Conservation (phyloP, 2,113 vertebrate genomes). For the Corydoras sp. region DNA sequence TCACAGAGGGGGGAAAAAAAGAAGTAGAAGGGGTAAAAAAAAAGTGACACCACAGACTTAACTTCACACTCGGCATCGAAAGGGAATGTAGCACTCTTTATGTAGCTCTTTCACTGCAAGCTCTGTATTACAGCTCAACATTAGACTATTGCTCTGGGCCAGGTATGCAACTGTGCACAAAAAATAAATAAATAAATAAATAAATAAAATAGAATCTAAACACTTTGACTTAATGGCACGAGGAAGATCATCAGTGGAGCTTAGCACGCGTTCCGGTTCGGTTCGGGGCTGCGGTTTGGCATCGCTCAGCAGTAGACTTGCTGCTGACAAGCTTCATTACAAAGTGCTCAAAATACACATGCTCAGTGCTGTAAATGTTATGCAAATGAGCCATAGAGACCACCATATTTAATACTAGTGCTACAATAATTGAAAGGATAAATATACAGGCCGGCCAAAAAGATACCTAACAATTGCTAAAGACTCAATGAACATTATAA, state of each 20-base stretch:
- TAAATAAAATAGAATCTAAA: background rate
- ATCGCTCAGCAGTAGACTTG: background rate
- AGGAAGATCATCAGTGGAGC: conserved; percentile 26
- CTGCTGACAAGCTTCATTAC: conserved; percentile 30
- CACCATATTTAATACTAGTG: too few relatives aligned
- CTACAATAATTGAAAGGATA: too few relatives aligned
- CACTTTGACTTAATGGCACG: conserved; percentile 28
- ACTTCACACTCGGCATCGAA: conserved; percentile 66
- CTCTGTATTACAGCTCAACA: conserved; percentile 70
- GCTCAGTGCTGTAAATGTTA: too few relatives aligned
- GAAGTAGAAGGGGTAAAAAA: conserved; percentile 5
- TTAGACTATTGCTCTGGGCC: conserved; percentile 48
- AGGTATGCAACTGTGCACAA: background rate
- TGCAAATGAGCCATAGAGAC: too few relatives aligned
- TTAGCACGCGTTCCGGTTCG: conserved; percentile 15
- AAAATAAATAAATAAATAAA: too few relatives aligned
- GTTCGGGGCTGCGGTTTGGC: conserved; percentile 9
- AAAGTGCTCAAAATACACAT: conserved; percentile 5
- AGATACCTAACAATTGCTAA: too few relatives aligned
- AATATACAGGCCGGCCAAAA: too few relatives aligned
- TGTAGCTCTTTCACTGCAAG: conserved; percentile 55
- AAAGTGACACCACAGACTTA: conserved; percentile 69
- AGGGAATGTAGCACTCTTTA: conserved; percentile 58
- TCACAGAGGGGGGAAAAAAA: conserved; percentile 42
- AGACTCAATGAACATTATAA: too few relatives aligned